These are phyloP conservation scores for Denticeps clupeoides DNA, from an alignment of 2,797 vertebrate species.

Conservation along the genomic window DNA sequence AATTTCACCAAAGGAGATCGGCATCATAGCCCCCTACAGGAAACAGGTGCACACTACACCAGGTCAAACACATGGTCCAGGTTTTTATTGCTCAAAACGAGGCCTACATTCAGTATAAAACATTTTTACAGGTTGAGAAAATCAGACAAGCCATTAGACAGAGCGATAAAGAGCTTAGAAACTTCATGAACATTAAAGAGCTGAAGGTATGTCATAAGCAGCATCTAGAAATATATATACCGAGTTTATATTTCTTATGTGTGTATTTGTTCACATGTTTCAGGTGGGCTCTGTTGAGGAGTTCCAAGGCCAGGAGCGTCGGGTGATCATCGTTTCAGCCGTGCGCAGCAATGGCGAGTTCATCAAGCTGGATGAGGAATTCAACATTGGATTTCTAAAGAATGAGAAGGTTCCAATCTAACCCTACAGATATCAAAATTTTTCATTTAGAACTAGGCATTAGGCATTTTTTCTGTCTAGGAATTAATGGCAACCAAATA, in stretches of 20 bases:
- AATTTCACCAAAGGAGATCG: slow-evolving; percentile 65
- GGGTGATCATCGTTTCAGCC: slow-evolving; percentile 75
- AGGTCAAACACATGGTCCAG: no score
- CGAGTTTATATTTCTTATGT: neutral
- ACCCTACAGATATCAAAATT: neutral
- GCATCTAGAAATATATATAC: neutral
- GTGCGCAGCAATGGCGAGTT: slow-evolving; percentile 73
- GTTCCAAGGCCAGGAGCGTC: slow-evolving; percentile 90
- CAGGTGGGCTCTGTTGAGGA: slow-evolving; percentile 92
- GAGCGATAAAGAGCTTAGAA: slow-evolving; percentile 43
- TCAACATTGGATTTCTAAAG: slow-evolving; percentile 81
- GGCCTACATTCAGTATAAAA: no score
- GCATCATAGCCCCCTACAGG: slow-evolving; percentile 88
- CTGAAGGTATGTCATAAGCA: slow-evolving; percentile 71
- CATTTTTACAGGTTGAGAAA: slow-evolving; percentile 77
- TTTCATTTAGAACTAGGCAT: no score
- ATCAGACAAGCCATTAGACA: slow-evolving; percentile 63
- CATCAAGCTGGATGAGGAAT: slow-evolving; percentile 57
- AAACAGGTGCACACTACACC: slow-evolving; percentile 71
- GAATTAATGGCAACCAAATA: no score
- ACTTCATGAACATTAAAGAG: slow-evolving; percentile 38
- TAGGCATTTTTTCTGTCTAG: no score
- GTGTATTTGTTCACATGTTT: neutral
- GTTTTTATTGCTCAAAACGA: no score
- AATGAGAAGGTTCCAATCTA: slow-evolving; percentile 75